Conservation (phyloP, 1,140 invertebrate species). For the Macrocentrus cingulum region DNA sequence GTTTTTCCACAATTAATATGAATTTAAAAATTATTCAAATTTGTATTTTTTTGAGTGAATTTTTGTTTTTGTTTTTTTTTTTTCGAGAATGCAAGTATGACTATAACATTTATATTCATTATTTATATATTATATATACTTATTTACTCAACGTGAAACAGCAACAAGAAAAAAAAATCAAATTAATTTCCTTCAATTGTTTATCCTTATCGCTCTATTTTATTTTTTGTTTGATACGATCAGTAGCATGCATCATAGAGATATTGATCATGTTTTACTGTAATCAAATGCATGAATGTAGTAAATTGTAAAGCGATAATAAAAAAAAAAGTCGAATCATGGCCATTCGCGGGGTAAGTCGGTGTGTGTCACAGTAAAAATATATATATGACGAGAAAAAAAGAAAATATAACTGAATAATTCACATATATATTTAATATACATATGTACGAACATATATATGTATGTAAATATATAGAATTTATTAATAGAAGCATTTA, state of each 20-base stretch:
- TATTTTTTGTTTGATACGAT: conserved; percentile 9
- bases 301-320: conserved; percentile 16
- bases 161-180: too few relatives aligned
- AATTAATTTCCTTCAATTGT: not conserved
- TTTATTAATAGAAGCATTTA: conserved; percentile 26
- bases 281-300: conserved; percentile 20
- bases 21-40: too few relatives aligned
- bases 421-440: conserved; percentile 27
- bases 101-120: too few relatives aligned
- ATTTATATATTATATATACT: too few relatives aligned
- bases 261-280: conserved; percentile 12
- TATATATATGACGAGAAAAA: conserved; percentile 26
- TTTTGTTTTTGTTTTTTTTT: too few relatives aligned
- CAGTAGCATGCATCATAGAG: conserved; percentile 18
- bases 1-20: too few relatives aligned
- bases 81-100: too few relatives aligned
- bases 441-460: conserved; percentile 30
- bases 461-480: conserved; percentile 28
- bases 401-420: conserved; percentile 30
- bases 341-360: conserved; percentile 26
- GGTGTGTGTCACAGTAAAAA: conserved; percentile 31
- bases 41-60: too few relatives aligned
- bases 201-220: conserved; percentile 16
- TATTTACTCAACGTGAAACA: too few relatives aligned
- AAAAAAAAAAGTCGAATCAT: conserved; percentile 22